Conservation (phyloP, 2,113 vertebrate genomes). For the Calyptommatus sinebrachiatus region DNA sequence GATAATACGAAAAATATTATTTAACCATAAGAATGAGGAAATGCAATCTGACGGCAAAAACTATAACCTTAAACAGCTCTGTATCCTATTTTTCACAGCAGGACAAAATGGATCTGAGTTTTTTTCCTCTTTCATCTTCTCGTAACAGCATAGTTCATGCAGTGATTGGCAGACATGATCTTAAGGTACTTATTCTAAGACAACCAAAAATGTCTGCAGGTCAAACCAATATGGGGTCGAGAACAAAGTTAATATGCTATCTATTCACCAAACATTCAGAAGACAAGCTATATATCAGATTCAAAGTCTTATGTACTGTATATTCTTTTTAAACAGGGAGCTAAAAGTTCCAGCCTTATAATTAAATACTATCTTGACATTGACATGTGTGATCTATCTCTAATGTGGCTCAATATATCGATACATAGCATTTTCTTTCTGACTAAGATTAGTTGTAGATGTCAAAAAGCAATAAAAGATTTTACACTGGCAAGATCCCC, state of each 20-base stretch:
- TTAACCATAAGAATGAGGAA: constrained; percentile 14
- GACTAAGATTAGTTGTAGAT: background rate
- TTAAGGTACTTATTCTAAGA: background rate
- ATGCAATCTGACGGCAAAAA: background rate
- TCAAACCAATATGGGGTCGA: no score
- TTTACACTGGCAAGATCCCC: background rate
- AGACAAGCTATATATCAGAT: background rate
- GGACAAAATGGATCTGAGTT: background rate
- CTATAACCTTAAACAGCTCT: background rate
- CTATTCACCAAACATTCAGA: background rate
- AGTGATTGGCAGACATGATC: background rate
- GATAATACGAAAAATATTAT: background rate
- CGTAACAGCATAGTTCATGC: background rate
- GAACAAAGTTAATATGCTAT: background rate
- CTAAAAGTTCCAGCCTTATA: background rate
- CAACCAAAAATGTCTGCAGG: background rate
- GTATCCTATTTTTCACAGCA: constrained; percentile 1
- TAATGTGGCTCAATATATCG: background rate
- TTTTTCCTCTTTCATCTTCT: background rate
- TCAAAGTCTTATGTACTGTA: background rate
- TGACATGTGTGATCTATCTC: background rate
- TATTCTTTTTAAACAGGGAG: background rate
- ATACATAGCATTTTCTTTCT: background rate
- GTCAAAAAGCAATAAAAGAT: background rate
- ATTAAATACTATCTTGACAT: background rate